Evolutionary conservation across 2,888 invertebrate genomes (phyloP).

Genomic region (Acrocera orbiculus): DNA sequence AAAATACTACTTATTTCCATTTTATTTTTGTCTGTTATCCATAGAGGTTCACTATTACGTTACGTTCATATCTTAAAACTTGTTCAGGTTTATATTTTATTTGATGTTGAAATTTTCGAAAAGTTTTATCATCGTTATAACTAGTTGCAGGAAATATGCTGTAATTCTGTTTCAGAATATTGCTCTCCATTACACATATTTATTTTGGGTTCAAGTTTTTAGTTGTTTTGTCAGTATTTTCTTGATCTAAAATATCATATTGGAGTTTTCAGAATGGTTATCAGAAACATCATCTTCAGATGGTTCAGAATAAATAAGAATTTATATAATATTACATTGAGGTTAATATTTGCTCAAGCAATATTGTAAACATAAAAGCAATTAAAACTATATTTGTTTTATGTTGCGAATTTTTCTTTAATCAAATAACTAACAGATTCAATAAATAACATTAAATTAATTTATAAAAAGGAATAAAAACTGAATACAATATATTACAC

Average conservation of each 20-base stretch:
- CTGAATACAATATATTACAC: no score
- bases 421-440: no score
- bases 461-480: no score
- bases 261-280: slow-evolving; percentile 9
- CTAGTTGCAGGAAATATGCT: slow-evolving; percentile 37
- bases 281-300: slow-evolving; percentile 14
- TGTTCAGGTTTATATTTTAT: slow-evolving; percentile 60
- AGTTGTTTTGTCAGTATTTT: slow-evolving; percentile 20
- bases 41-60: slow-evolving; percentile 63
- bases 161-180: slow-evolving; percentile 51
- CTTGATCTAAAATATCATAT: no score
- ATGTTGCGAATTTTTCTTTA: no score
- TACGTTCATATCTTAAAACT: slow-evolving; percentile 61
- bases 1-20: slow-evolving; percentile 38
- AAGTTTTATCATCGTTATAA: slow-evolving; percentile 55
- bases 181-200: no score
- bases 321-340: slow-evolving; percentile 38
- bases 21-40: slow-evolving; percentile 47
- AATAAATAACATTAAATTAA: no score
- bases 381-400: no score
- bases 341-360: no score
- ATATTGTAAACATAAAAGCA: no score
- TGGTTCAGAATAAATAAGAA: slow-evolving; percentile 24
- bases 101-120: slow-evolving; percentile 56
- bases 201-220: no score